Evolutionary conservation across 2,113 vertebrate species (phyloP).

Genomic region (Eclectus roratus): DNA sequence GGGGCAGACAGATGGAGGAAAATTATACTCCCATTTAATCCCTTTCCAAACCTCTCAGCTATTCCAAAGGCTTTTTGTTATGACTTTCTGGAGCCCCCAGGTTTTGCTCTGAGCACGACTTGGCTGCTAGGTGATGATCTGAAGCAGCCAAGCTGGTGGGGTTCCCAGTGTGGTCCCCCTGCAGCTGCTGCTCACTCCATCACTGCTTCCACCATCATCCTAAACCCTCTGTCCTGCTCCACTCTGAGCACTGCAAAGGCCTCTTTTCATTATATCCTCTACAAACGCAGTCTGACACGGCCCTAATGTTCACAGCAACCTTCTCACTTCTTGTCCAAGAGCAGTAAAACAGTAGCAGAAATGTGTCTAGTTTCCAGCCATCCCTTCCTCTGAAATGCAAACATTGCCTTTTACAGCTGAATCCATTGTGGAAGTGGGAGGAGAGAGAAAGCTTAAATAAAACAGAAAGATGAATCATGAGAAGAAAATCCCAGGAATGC

Average conservation of each 20-base stretch:
- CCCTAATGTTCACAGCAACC: not conserved
- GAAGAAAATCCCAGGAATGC: not conserved
- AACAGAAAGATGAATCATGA: not conserved
- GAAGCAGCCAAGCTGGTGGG: not conserved
- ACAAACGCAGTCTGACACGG: fast-evolving
- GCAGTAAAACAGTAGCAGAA: not conserved
- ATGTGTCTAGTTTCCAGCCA: not conserved
- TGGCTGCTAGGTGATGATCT: not conserved
- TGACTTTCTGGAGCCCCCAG: not conserved
- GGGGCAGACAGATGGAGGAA: not conserved
- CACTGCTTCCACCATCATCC: not conserved
- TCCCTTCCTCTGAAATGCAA: not conserved
- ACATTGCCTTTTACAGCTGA: not conserved
- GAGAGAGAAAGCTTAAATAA: not conserved
- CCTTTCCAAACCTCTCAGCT: not conserved
- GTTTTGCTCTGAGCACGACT: not conserved
- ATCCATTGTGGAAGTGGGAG: not conserved
- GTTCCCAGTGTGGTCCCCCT: not conserved
- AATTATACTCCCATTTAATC: not conserved
- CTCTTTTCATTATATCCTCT: not conserved
- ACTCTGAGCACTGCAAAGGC: not conserved
- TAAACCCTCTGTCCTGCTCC: not conserved
- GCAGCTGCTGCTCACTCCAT: not conserved
- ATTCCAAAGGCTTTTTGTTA: not conserved
- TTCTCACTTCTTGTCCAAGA: not conserved